Conservation (phyloP, 2,888 invertebrate species). For the Agapostemon virescens region DNA sequence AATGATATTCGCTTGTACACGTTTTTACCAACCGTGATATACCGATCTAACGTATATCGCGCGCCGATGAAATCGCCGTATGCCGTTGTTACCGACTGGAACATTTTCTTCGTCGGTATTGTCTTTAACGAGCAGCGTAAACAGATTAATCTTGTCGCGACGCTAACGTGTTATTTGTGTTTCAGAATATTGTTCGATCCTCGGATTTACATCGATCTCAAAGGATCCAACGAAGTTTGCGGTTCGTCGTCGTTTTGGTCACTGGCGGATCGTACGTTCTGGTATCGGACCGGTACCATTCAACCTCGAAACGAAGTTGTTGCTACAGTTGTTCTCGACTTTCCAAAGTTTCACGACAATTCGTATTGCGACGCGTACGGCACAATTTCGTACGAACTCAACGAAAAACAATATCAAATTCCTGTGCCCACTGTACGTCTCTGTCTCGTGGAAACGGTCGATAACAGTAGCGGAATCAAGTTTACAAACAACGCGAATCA, state of each 20-base stretch:
- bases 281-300: constrained; percentile 66
- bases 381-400: constrained; percentile 69
- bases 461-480: constrained; percentile 59
- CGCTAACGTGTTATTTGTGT: constrained; percentile 31
- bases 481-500: constrained; percentile 48
- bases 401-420: constrained; percentile 70
- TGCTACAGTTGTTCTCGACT: constrained; percentile 71
- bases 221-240: constrained; percentile 51
- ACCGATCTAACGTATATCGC: background rate
- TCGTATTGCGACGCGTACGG: constrained; percentile 64
- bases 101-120: background rate
- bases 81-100: background rate
- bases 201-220: constrained; percentile 62
- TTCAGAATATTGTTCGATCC: constrained; percentile 68
- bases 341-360: constrained; percentile 70
- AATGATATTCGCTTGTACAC: background rate
- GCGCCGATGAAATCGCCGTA: background rate
- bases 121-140: background rate
- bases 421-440: constrained; percentile 65
- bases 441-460: constrained; percentile 59
- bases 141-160: background rate
- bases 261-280: constrained; percentile 58
- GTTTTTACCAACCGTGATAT: background rate
- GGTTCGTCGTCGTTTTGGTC: constrained; percentile 73
- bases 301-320: constrained; percentile 49